Percentiles rank a stretch among this genome's conserved stretches.
phyloP scores from a whole-genome alignment of 2,888 invertebrate species.

The Plebejus melissa region DNA sequence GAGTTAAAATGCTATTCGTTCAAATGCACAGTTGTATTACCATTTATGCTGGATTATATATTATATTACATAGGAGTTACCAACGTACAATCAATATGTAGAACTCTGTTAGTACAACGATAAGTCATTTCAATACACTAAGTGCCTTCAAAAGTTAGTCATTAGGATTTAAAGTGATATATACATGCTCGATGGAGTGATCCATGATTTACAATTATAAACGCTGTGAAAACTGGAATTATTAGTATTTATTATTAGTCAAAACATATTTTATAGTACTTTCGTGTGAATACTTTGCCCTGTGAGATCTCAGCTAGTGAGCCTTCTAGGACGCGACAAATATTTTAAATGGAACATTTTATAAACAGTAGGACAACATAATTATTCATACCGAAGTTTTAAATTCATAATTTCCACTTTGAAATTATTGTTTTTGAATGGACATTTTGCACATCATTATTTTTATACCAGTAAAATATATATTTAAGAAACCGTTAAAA shows the following conservation, averaged over 20 bases:
- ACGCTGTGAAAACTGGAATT: slow-evolving; percentile 28
- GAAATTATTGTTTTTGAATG: not conserved
- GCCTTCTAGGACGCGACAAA: slow-evolving; percentile 14
- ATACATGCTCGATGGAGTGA: slow-evolving; percentile 46
- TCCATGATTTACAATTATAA: slow-evolving; percentile 37
- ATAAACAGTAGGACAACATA: not conserved
- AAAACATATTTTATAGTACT: slow-evolving; percentile 23
- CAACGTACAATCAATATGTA: slow-evolving; percentile 76
- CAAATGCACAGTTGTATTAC: slow-evolving; percentile 13
- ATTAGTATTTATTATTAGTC: slow-evolving; percentile 27
- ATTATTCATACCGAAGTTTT: not conserved
- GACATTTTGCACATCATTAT: not conserved
- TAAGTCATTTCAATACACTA: slow-evolving; percentile 73
- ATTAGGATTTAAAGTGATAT: slow-evolving; percentile 68
- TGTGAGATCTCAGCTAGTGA: slow-evolving; percentile 29
- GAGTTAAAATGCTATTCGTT: slow-evolving; percentile 20
- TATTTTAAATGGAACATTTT: slow-evolving; percentile 14
- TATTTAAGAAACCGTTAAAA: not conserved
- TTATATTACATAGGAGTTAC: slow-evolving; percentile 71
- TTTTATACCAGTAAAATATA: not conserved
- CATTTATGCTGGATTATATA: slow-evolving; percentile 28
- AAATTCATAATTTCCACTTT: not conserved
- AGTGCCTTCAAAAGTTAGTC: slow-evolving; percentile 77
- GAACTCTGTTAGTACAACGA: slow-evolving; percentile 71
- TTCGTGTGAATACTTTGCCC: slow-evolving; percentile 20